Percentiles rank a stretch among this genome's conserved stretches.
These are phyloP conservation scores for Melanotaenia pygmaea DNA, from an alignment of 2,797 vertebrate species.

Conservation along the genomic window DNA sequence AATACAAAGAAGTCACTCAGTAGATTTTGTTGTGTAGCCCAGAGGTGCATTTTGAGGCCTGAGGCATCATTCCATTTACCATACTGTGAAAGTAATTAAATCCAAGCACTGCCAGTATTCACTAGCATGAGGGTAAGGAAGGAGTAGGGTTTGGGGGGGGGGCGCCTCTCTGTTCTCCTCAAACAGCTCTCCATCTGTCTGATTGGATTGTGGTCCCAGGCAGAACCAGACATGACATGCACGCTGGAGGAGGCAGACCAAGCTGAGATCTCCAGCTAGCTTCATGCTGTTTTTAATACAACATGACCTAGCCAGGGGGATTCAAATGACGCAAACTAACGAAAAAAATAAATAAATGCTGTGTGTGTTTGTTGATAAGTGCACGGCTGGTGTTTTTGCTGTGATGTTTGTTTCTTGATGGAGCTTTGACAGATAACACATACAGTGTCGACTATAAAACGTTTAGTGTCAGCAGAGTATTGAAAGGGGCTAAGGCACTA, in stretches of 20 bases:
- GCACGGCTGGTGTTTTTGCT: conserved; percentile 30
- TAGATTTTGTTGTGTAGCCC: conserved; percentile 58
- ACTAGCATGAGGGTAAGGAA: conserved; percentile 69
- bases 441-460: conserved; percentile 35
- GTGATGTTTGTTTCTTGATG: conserved; percentile 36
- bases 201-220: conserved; percentile 81
- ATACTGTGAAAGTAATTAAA: conserved; percentile 89
- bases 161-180: conserved; percentile 67
- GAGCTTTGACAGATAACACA: conserved; percentile 50
- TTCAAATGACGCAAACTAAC: conserved; percentile 29
- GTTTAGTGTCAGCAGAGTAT: conserved; percentile 48
- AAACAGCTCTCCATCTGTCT: conserved; percentile 83
- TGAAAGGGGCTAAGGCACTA: conserved; percentile 37
- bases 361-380: conserved; percentile 34
- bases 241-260: conserved; percentile 52
- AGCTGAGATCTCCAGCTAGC: conserved; percentile 51
- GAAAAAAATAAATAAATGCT: conserved; percentile 11
- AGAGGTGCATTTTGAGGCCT: conserved; percentile 71
- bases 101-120: conserved; percentile 83
- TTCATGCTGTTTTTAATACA: conserved; percentile 66
- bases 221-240: conserved; percentile 68
- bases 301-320: conserved; percentile 66
- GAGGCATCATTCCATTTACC: conserved; percentile 79
- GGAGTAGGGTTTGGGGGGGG: conserved; percentile 24
- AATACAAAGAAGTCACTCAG: conserved; percentile 47